Conservation (phyloP, 2,888 invertebrate genomes). For the Onthophagus sagittarius region DNA sequence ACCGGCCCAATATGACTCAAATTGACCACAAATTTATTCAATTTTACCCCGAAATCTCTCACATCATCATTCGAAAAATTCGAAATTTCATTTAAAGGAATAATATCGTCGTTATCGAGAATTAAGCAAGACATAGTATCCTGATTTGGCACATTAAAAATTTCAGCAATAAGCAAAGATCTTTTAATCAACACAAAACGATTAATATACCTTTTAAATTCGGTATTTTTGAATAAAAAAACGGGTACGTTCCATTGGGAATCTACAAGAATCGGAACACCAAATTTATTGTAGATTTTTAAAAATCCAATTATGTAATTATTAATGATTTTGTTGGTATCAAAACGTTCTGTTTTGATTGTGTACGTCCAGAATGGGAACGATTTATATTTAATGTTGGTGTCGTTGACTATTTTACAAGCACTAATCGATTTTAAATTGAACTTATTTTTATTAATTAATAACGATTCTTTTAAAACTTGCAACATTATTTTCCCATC, state of each 20-base stretch:
- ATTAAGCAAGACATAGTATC: background rate
- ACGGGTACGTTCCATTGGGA: background rate
- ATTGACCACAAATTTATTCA: background rate
- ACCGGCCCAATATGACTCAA: background rate
- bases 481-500: background rate
- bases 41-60: background rate
- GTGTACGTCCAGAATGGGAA: background rate
- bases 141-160: background rate
- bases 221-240: background rate
- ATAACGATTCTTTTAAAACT: background rate
- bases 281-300: background rate
- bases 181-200: background rate
- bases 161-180: background rate
- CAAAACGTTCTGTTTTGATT: background rate
- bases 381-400: background rate
- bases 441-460: background rate
- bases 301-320: background rate
- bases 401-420: background rate
- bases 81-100: background rate
- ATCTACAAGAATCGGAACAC: background rate
- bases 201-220: background rate
- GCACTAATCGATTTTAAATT: background rate
- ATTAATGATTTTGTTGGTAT: background rate
- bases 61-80: background rate
- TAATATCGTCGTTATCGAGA: background rate